Conservation (phyloP, 2,113 vertebrate genomes). For the Myodes glareolus region DNA sequence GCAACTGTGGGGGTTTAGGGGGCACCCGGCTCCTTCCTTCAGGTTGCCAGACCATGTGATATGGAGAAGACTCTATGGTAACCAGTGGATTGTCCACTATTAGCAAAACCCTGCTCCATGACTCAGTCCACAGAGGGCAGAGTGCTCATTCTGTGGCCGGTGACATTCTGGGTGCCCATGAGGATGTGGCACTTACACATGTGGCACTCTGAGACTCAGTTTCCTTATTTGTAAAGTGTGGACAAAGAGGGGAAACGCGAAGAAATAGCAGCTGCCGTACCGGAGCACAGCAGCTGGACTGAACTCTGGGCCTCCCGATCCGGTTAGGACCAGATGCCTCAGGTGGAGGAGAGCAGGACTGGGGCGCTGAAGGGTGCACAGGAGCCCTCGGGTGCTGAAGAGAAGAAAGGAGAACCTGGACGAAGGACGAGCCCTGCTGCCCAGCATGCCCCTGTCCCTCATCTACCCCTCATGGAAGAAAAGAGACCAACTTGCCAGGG, state of each 20-base stretch:
- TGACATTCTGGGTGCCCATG: background rate
- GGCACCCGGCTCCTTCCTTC: background rate
- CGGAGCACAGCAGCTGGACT: background rate
- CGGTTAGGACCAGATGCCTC: background rate
- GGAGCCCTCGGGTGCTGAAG: background rate
- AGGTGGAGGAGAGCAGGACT: rapidly evolving
- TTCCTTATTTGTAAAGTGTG: background rate
- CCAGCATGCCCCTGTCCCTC: background rate
- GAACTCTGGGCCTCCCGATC: too few species aligned
- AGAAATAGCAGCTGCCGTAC: background rate
- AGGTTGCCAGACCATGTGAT: background rate
- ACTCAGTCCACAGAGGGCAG: background rate
- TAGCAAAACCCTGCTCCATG: background rate
- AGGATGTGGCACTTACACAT: background rate
- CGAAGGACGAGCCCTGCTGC: background rate
- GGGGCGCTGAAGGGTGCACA: slow-evolving; percentile 7
- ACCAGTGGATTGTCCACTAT: too few species aligned
- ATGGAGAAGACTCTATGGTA: background rate
- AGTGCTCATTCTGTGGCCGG: background rate
- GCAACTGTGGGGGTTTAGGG: background rate
- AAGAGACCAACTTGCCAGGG: background rate
- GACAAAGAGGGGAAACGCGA: background rate
- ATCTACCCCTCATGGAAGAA: background rate
- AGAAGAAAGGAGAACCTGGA: background rate
- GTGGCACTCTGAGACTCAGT: background rate